Percentiles rank a stretch among this genome's conserved stretches.
Conservation (phyloP, 2,888 invertebrate species). For the Rosalia funebris region DNA sequence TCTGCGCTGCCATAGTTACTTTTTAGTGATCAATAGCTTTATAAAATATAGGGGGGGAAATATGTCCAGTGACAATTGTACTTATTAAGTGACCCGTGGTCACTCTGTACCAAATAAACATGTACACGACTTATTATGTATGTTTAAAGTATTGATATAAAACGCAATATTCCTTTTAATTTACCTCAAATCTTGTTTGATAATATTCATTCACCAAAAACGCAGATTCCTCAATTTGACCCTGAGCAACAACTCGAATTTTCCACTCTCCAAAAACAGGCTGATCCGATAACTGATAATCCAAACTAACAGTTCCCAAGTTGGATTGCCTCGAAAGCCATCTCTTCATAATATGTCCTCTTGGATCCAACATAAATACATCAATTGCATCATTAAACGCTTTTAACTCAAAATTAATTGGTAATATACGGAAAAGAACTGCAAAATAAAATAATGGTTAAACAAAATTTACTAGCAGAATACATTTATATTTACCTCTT, state of each 20-base stretch:
- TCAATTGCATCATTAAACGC: slow-evolving; percentile 92
- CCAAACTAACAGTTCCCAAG: slow-evolving; percentile 91
- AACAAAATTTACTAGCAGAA: neutral
- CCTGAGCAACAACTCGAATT: slow-evolving; percentile 87
- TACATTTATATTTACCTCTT: slow-evolving; percentile 67
- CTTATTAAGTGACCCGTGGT: too few relatives aligned
- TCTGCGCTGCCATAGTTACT: too few relatives aligned
- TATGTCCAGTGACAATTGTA: too few relatives aligned
- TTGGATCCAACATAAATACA: slow-evolving; percentile 91
- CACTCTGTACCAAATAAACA: too few relatives aligned
- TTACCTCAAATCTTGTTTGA: slow-evolving; percentile 86
- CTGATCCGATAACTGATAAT: slow-evolving; percentile 90
- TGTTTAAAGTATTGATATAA: too few relatives aligned
- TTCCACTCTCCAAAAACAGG: slow-evolving; percentile 94
- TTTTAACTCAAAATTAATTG: slow-evolving; percentile 90
- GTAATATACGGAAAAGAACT: slow-evolving; percentile 90
- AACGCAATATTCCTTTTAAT: neutral
- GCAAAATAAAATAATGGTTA: slow-evolving; percentile 41
- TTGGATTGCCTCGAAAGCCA: slow-evolving; percentile 95
- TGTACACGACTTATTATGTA: too few relatives aligned
- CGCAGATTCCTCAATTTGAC: slow-evolving; percentile 85
- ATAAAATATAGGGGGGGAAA: too few relatives aligned
- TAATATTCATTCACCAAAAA: slow-evolving; percentile 95
- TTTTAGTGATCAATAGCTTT: too few relatives aligned
- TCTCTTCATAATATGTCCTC: slow-evolving; percentile 85